A percentile compares a stretch with the other conserved stretches of the same genome.
phyloP scores from a whole-genome alignment of 2,113 vertebrate species.

The Paratilapia polleni region DNA sequence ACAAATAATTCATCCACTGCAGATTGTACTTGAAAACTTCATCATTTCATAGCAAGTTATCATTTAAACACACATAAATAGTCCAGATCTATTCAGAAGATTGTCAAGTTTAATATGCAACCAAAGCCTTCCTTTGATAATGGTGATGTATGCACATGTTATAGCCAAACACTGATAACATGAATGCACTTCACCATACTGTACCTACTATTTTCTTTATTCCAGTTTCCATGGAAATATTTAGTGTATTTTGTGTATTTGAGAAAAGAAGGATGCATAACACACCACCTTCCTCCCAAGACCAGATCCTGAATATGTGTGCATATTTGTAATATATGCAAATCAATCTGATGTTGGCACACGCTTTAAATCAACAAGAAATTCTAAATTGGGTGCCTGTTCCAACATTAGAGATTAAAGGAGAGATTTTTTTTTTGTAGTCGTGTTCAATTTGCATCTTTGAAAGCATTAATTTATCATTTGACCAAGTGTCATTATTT shows the following conservation, averaged over 20 bases:
- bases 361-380: slow-evolving; percentile 44
- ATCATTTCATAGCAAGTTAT: not conserved
- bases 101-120: not conserved
- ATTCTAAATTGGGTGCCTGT: slow-evolving; percentile 19
- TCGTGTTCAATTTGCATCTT: slow-evolving; percentile 14
- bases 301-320: slow-evolving; percentile 25
- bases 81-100: not conserved
- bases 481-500: slow-evolving; percentile 24
- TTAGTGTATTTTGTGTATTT: not conserved
- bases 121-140: not conserved
- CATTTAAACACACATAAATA: not conserved
- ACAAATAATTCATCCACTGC: not conserved
- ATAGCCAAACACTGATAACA: not conserved
- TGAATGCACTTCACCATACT: not conserved
- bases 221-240: slow-evolving; percentile 55
- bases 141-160: not conserved
- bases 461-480: slow-evolving; percentile 22
- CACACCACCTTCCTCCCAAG: not conserved
- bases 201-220: slow-evolving; percentile 4
- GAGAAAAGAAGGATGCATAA: not conserved
- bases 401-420: slow-evolving; percentile 42
- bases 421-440: not conserved
- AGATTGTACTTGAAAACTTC: not conserved
- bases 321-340: slow-evolving; percentile 27
- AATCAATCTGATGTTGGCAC: slow-evolving; percentile 23